These are phyloP conservation scores for Sminthopsis crassicaudata DNA, from an alignment of 2,113 vertebrate species.

Conservation along the genomic window DNA sequence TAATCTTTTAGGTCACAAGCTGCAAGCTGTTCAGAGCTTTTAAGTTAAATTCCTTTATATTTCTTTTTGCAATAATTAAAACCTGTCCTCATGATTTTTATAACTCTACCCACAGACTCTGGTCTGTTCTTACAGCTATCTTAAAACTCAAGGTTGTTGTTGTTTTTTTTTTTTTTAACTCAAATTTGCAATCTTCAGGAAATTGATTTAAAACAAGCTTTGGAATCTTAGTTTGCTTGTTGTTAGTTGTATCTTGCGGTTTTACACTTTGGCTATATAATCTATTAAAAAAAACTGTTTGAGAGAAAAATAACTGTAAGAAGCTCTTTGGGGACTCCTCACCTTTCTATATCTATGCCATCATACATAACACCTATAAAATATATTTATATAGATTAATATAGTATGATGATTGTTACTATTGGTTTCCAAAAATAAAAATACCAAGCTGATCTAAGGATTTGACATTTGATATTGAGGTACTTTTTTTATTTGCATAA, in stretches of 20 bases:
- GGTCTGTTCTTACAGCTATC: constrained; percentile 43
- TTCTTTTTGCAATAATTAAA: constrained; percentile 32
- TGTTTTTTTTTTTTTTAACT: not conserved
- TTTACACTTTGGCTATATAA: not conserved
- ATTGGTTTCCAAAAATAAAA: constrained; percentile 14
- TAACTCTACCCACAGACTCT: constrained; percentile 31
- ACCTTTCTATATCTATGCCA: not conserved
- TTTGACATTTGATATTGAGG: not conserved
- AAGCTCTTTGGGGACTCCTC: not conserved
- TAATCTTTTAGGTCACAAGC: constrained; percentile 44
- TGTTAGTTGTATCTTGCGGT: not conserved
- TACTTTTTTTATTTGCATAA: not conserved
- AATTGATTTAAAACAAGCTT: constrained; percentile 35
- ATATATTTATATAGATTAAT: constrained; percentile 49
- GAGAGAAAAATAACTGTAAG: not conserved
- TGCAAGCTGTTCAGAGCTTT: constrained; percentile 53
- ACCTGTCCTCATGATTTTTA: constrained; percentile 56
- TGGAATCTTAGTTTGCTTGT: constrained; percentile 4
- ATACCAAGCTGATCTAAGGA: not conserved
- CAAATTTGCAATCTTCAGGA: constrained; percentile 37
- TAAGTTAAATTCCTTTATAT: constrained; percentile 36
- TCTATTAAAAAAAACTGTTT: constrained; percentile 6
- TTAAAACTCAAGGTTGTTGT: constrained; percentile 32
- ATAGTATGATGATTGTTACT: constrained; percentile 43
- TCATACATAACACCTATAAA: not conserved